Base-by-base conservation (phyloP, 2,113 vertebrate species). In the Petrocephalus microphthalmus region DNA sequence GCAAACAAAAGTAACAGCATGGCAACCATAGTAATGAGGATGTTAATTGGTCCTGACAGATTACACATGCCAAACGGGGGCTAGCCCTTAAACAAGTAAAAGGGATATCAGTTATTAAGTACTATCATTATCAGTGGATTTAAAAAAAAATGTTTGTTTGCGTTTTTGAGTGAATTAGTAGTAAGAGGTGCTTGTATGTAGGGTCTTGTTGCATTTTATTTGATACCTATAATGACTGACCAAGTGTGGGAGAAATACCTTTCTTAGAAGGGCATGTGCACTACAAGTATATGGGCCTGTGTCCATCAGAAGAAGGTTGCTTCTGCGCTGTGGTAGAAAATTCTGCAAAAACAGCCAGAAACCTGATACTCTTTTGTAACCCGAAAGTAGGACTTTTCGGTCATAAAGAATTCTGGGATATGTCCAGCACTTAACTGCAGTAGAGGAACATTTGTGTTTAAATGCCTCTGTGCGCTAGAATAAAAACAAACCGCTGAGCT, bases 1-100 rank as follows among this genome's bases (percentile, higher is more conserved):
- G 29, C 15, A 83, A 51, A 84, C 33, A 51, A 84, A 71, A 84
- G 89, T 93, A 22, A 92, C 92, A 92, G 89, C 94, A 95, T 93
- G 89, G 89, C 89, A 90, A 92, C 92, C 57, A 90, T 49, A 20
- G 78, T 95, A 96, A 95, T 93, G 95, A 96, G 92, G 95, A 95
- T 92, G 91, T 91, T 96, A 95, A 96, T 92, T 93, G 92, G 85
- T 90, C 89, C 89, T 94, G 95, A 95, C 94, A 97, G 93, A 89
- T 87, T 85, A 93, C 92, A 90, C 88, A 91, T 93, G 91, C 91
- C 90, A 94, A 93, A 90, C 91, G 86, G 94, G 92, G 91, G 89
- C 81, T 60, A 52, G 81, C 89, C 92, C 83, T 88, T 20, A 92
- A 91, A 89, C 85, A 91, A 94, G 92, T 93, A 88, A 91, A 93